Conservation (phyloP, 2,888 invertebrate species). For the Xanthorhoe designata region DNA sequence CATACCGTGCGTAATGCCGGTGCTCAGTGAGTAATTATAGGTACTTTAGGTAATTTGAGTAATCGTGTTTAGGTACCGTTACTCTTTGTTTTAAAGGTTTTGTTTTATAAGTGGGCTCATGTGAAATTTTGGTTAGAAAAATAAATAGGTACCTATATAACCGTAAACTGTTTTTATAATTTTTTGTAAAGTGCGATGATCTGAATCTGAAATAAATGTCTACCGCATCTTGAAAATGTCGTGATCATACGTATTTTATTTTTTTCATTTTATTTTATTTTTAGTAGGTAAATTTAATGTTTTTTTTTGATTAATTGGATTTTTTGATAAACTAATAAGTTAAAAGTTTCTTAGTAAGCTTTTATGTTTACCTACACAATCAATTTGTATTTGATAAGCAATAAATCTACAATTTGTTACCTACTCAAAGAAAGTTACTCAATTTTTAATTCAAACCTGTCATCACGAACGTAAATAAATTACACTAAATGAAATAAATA, state of each 20-base stretch:
- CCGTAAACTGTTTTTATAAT: not conserved
- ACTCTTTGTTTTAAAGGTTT: not conserved
- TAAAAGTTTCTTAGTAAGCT: too few species aligned
- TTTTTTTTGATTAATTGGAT: too few species aligned
- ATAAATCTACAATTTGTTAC: not conserved
- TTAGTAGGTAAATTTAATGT: too few species aligned
- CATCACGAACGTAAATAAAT: not conserved
- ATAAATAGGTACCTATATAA: not conserved
- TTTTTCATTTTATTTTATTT: too few species aligned
- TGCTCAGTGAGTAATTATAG: slow-evolving; percentile 27
- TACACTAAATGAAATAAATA: not conserved
- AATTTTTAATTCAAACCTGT: slow-evolving; percentile 1
- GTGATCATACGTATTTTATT: too few species aligned
- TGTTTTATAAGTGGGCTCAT: not conserved
- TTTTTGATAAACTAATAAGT: too few species aligned
- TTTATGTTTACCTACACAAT: too few species aligned
- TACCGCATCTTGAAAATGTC: too few species aligned
- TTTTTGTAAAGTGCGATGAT: too few species aligned
- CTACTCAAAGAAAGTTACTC: not conserved
- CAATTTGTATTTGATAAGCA: not conserved
- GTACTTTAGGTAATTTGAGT: slow-evolving; percentile 19
- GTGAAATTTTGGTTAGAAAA: not conserved
- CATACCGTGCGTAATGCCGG: slow-evolving; percentile 24
- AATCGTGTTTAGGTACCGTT: slow-evolving; percentile 4
- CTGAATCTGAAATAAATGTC: too few species aligned